Evolutionary conservation across 1,140 invertebrate genomes (phyloP), one percentile per base, ranked within the genome.

Genomic region (Chionoecetes opilio): DNA sequence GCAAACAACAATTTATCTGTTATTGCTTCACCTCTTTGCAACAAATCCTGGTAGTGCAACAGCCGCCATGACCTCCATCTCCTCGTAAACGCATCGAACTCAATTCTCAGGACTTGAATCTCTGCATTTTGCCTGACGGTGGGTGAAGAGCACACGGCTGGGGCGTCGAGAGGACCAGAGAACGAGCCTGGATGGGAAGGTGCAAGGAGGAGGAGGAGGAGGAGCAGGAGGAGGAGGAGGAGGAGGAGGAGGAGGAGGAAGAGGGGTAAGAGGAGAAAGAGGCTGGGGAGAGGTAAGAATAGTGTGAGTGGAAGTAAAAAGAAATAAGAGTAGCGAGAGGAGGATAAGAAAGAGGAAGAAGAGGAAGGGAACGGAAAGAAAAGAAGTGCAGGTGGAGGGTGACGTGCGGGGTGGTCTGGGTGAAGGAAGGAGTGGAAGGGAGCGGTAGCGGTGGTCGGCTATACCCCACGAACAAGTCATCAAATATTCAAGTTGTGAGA

Each of bases 1-100:
- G 63, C 87, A 89, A 94, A 90, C 93, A 91, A 95, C 94, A 95
- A 92, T 95, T 92, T 91, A 95, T 95, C 89, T 95, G 90, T 95
- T 95, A 95, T 95, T 92, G 90, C 84, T 95, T 92, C 89, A 91
- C 90, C 82, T 92, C 90, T 95, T 92, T 92, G 84, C 90, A 95
- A 95, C 75, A 95, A 95, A 95, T 95, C 94, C 90, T 91, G 46
- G 84, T n/a, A 38, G 94, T 92, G 94, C 94, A 95, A 92, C 90
- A 95, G 94, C 90, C 89, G 53, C 82, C 94, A 95, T 84, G 82
- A 95, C 89, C 90, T 94, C 87, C 93, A 94, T 94, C 93, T 94
- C 90, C 94, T 95, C 89, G 90, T 95, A 95, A 95, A 75, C 89
- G 90, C 84, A 91, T 87, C 94, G 90, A 91, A 95, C 82, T 87